Base-by-base conservation (phyloP, 2,888 invertebrate species). In the Ligdia adustata region DNA sequence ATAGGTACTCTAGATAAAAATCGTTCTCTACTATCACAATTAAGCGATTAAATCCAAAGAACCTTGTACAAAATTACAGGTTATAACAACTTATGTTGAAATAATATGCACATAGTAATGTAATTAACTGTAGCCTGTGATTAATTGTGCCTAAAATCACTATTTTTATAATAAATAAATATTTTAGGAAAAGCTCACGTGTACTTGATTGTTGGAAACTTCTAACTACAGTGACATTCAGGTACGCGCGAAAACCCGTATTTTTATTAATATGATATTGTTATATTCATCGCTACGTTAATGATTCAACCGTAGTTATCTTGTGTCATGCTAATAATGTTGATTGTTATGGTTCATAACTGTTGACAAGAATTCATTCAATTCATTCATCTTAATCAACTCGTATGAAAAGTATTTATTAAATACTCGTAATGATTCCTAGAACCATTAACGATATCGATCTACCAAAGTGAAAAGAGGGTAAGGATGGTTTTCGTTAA, bases 51-150 rank as follows among this genome's bases (percentile, higher is more conserved):
- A 48, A 54, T n/a, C n/a, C n/a, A n/a, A n/a, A n/a, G 24, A 52
- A 43, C 45, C 48, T 52, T 48, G 55, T 35, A 22, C 27, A 35
- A 42, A 45, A 51, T 43, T 29, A 41, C 18, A n/a, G n/a, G 20
- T 31, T 16, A 26, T 40, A 41, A 28, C 33, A 53, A 34, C 27
- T 12, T 9, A 9, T 13, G 18, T 12, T 9, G 16, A 20, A 29
- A 42, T 33, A 42, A 22, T 42, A 54, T 54, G 50, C 47, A 47
- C 50, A 54, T 50, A 54, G 9, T 47, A 41, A 50, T 54, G 50
- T 13, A 54, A 54, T 54, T 44, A 54, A 47, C 26, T 35, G 15
- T 9, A 27, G n/a, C 18, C 31, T 22, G 31, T 40, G 18, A 35
- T 31, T 16, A 38, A 20, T 39, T 43, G n/a, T 34, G 16, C 5